Conservation (phyloP, 2,113 vertebrate species). For the Paratilapia polleni region DNA sequence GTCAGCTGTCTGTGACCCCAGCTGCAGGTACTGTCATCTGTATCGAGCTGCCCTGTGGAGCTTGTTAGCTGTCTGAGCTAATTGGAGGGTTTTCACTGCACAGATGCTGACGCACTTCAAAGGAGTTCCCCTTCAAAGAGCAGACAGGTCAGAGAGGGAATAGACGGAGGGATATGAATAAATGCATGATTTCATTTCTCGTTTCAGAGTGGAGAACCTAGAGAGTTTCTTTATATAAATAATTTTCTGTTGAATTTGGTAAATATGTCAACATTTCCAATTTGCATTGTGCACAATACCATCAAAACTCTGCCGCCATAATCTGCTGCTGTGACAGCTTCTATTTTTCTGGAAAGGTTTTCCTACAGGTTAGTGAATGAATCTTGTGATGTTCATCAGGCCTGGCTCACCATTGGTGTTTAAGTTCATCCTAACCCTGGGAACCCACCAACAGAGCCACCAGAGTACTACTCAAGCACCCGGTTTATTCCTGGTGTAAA, state of each 20-base stretch:
- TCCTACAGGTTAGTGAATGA: background rate
- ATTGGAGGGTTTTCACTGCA: conserved; percentile 46
- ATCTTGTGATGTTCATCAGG: background rate
- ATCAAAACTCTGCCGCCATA: background rate
- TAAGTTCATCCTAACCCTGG: background rate
- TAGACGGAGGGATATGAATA: conserved; percentile 32
- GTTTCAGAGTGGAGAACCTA: background rate
- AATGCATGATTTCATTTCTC: conserved; percentile 27
- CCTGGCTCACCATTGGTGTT: background rate
- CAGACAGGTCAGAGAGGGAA: conserved; percentile 29
- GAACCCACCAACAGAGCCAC: background rate
- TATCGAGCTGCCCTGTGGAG: conserved; percentile 12
- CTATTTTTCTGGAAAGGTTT: background rate
- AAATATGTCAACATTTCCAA: background rate
- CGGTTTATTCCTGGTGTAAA: background rate
- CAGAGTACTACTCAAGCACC: background rate
- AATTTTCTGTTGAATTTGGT: background rate
- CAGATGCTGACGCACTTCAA: conserved; percentile 76
- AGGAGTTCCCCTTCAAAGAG: conserved; percentile 65
- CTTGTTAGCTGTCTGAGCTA: conserved; percentile 57
- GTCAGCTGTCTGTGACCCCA: conserved; percentile 10
- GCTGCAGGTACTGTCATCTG: conserved; percentile 27
- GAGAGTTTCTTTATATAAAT: background rate
- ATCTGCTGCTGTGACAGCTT: background rate
- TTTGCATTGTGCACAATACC: background rate